Conservation (phyloP, 2,888 invertebrate species). For the Eupithecia subumbrata region DNA sequence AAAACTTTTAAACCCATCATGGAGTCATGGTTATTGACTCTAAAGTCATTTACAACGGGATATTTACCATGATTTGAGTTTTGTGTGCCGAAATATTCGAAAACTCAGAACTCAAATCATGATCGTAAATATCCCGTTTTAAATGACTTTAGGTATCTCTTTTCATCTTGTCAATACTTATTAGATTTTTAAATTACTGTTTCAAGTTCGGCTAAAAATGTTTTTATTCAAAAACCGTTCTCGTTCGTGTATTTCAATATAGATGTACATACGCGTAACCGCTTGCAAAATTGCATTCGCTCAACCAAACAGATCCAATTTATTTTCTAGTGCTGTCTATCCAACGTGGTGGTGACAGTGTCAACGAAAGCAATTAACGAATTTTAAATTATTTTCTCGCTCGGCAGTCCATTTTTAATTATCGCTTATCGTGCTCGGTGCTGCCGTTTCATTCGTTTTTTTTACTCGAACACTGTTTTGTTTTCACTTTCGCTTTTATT, state of each 20-base stretch:
- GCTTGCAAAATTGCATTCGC: slow-evolving; percentile 1
- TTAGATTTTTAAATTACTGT: background rate
- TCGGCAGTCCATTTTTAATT: slow-evolving; percentile 27
- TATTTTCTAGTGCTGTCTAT: background rate
- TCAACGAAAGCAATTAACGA: slow-evolving; percentile 34
- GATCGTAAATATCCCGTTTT: no score
- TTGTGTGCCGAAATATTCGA: no score
- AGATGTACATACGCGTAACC: background rate
- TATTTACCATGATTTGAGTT: no score
- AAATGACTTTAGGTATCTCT: no score
- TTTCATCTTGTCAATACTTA: no score
- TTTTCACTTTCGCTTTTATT: slow-evolving; percentile 22
- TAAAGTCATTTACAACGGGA: no score
- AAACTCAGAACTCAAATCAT: no score
- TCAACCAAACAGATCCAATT: background rate
- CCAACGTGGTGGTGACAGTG: slow-evolving; percentile 15
- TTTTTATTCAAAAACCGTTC: background rate
- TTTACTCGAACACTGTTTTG: slow-evolving; percentile 13
- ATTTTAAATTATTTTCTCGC: slow-evolving; percentile 27
- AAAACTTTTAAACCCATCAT: no score
- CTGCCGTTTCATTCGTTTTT: slow-evolving; percentile 23
- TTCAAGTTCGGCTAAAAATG: background rate
- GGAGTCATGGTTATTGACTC: no score
- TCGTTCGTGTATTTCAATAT: background rate
- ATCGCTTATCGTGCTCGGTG: slow-evolving; percentile 25